Base-by-base conservation (phyloP, 2,888 invertebrate species). In the Amblyjoppa proteus region DNA sequence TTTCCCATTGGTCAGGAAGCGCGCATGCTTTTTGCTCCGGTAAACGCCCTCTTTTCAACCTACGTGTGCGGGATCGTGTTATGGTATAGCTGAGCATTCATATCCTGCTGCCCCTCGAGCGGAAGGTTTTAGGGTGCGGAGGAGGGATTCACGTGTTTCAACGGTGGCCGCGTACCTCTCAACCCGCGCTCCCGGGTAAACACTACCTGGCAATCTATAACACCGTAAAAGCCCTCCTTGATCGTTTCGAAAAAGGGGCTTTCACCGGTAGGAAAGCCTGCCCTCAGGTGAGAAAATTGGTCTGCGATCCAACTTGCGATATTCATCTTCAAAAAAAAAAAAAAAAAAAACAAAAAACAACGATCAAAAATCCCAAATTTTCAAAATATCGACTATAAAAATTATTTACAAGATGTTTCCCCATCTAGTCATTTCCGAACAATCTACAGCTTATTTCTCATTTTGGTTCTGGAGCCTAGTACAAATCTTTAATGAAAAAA, bases 11-110 rank as follows among this genome's bases (percentile, higher is more conserved):
- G 86, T 71, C 45, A 16, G 11, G 6, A 81, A 68, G 58, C 61
- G 86, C 86, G 86, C 86, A 84, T 86, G 86, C 86, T 79, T 86
- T 74, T 81, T 58, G 49, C 51, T 61, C 11, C 58, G 13, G 83
- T 79, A 69, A 84, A 68, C 86, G 84, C 86, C 86, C 84, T 71
- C 71, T 85, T 79, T 53, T 58, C 16, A 13, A 25, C 56, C 41
- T 61, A 70, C n/a, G 31, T 66, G 25, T 70, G 34, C 87, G 86
- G 58, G 11, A 28, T 58, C 58, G 58, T 58, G 16, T 49, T 16
- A 49, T 49, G 4, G 45, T 88, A 88, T 89, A 87, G 84, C 87
- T 88, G 87, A 88, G 88, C 89, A 64, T 81, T 81, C 76, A 64
- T 64, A 41, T 51, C 64, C 56, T 64, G 69, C 41, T 41, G 74